A percentile compares a stretch with the other conserved stretches of the same genome.
Conservation (phyloP, 2,888 invertebrate genomes). For the Rhaphigaster nebulosa region DNA sequence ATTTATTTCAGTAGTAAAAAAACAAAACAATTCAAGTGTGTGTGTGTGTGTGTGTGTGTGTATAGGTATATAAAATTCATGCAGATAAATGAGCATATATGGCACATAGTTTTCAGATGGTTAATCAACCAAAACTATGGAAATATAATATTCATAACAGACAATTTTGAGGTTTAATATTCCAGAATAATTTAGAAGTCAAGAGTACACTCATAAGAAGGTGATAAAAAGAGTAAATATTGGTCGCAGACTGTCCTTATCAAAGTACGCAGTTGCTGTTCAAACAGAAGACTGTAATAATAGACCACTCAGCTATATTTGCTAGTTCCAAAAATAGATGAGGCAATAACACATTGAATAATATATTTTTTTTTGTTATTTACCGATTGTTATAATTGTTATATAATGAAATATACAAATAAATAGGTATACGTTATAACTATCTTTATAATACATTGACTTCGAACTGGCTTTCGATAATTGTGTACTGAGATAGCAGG, state of each 20-base stretch:
- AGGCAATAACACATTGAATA: background rate
- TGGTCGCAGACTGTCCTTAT: background rate
- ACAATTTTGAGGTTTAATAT: background rate
- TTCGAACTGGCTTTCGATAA: background rate
- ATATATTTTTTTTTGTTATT: background rate
- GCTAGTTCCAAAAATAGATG: background rate
- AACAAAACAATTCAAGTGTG: too few species aligned
- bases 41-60: too few species aligned
- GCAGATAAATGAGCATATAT: too few species aligned
- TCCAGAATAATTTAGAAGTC: background rate
- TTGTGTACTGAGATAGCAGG: background rate
- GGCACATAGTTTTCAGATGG: too few species aligned
- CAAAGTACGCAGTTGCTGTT: background rate
- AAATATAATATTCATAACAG: too few species aligned
- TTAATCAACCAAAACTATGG: too few species aligned
- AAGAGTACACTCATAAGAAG: background rate
- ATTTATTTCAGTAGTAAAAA: too few species aligned
- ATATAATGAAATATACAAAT: background rate
- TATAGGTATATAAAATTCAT: too few species aligned
- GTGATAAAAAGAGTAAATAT: constrained; percentile 1
- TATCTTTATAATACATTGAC: background rate
- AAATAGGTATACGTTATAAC: background rate
- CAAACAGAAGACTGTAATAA: background rate
- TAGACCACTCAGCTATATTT: background rate
- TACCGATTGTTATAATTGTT: background rate